These are phyloP conservation scores for Salticus scenicus DNA, from an alignment of 2,888 invertebrate species.

Conservation along the genomic window DNA sequence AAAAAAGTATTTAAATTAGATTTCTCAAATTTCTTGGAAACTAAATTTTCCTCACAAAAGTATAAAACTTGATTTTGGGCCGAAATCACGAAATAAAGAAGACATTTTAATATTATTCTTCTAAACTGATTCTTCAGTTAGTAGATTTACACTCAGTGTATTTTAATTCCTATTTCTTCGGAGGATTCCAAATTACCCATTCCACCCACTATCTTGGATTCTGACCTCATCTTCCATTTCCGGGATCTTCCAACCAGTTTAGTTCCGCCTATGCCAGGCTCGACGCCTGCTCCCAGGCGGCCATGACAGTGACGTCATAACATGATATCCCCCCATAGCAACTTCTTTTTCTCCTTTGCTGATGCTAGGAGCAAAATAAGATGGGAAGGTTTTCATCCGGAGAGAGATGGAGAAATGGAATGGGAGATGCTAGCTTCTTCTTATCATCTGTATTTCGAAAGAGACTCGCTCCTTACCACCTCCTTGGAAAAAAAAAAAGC, in stretches of 20 bases:
- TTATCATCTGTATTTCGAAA: constrained; percentile 26
- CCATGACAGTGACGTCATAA: constrained; percentile 47
- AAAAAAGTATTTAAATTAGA: too few species aligned
- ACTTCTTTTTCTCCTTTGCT: constrained; percentile 3
- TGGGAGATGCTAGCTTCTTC: background rate
- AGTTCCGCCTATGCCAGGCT: constrained; percentile 37
- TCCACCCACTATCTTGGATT: constrained; percentile 12
- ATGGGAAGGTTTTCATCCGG: constrained; percentile 19
- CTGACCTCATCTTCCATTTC: constrained; percentile 6
- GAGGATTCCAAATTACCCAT: background rate
- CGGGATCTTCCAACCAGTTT: constrained; percentile 28
- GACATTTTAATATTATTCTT: too few species aligned
- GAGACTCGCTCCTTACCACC: constrained; percentile 25
- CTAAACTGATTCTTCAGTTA: too few species aligned
- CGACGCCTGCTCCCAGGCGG: constrained; percentile 36
- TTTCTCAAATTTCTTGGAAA: too few species aligned
- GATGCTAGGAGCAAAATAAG: constrained; percentile 21
- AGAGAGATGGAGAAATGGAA: background rate
- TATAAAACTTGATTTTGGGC: too few species aligned
- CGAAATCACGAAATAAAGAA: too few species aligned
- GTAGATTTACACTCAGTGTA: background rate
- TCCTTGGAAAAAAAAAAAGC: constrained; percentile 37
- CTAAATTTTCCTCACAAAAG: too few species aligned
- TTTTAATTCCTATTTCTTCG: background rate
- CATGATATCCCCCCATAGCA: background rate